A percentile compares a stretch with the other conserved stretches of the same genome.
phyloP scores from a whole-genome alignment of 2,797 vertebrate species.

The Caiman crocodilus region DNA sequence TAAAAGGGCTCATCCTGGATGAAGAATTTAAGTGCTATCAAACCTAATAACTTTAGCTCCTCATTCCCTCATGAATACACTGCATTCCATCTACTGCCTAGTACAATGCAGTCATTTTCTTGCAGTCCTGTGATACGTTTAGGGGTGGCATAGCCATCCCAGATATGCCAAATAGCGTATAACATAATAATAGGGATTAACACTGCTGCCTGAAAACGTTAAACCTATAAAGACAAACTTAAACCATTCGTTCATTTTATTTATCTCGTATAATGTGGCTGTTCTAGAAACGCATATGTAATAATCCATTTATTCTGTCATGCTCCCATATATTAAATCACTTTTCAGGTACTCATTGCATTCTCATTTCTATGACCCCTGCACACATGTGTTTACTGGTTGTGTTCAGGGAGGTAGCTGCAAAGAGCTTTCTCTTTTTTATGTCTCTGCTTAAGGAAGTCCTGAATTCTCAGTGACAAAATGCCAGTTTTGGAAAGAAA shows the following conservation, averaged over 20 bases:
- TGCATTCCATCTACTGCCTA: not conserved
- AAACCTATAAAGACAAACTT: not conserved
- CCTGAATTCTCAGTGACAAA: not conserved
- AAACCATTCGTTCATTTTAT: not conserved
- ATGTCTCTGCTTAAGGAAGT: not conserved
- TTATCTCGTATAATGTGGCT: no score
- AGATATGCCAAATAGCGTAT: not conserved
- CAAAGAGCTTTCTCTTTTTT: not conserved
- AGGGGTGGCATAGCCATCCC: not conserved
- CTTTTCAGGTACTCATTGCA: not conserved
- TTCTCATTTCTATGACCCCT: not conserved
- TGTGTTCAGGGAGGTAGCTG: not conserved
- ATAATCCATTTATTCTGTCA: not conserved
- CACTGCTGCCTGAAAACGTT: not conserved
- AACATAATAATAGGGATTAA: not conserved
- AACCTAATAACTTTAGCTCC: rapidly evolving
- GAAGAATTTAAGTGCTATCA: not conserved
- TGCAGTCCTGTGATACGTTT: slow-evolving; percentile 10
- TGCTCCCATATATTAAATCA: not conserved
- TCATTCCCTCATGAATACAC: not conserved
- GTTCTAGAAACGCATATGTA: not conserved
- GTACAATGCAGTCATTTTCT: not conserved
- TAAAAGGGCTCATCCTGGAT: not conserved
- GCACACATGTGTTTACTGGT: not conserved
- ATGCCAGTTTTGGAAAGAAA: not conserved